Conservation (phyloP, 2,113 vertebrate genomes). For the Dasyprocta punctata region DNA sequence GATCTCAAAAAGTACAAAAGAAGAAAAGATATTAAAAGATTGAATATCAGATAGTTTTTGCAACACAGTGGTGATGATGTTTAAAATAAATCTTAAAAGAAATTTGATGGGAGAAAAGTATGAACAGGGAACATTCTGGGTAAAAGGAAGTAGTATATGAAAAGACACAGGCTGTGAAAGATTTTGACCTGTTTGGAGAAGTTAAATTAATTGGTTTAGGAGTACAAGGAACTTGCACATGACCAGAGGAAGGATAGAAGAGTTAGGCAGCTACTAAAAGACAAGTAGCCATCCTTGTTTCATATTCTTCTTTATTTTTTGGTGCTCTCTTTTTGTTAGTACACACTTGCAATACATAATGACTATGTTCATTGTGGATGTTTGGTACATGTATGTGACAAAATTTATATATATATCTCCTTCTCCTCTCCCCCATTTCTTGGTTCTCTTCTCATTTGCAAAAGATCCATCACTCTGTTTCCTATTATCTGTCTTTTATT, state of each 20-base stretch:
- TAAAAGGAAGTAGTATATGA: not conserved
- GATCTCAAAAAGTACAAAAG: not conserved
- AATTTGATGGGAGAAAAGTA: not conserved
- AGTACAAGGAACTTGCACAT: not conserved
- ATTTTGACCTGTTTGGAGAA: not conserved
- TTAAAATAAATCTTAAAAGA: conserved; percentile 19
- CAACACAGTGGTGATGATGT: not conserved
- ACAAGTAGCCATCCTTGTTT: not conserved
- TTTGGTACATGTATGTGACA: not conserved
- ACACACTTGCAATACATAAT: not conserved
- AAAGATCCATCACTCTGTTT: not conserved
- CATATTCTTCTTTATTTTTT: not conserved
- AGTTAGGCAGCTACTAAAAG: not conserved
- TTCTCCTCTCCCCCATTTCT: too few relatives aligned
- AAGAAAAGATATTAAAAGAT: not conserved
- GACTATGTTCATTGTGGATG: not conserved
- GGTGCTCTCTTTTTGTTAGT: not conserved
- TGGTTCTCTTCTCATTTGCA: not conserved
- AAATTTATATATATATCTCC: not conserved
- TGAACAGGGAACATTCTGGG: not conserved
- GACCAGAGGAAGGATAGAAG: not conserved
- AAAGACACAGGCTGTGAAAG: not conserved
- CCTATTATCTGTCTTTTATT: not conserved
- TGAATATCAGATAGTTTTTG: not conserved
- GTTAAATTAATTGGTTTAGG: not conserved